These are phyloP conservation scores for Lasius fuliginosus DNA, from an alignment of 2,888 invertebrate species.

Conservation along the genomic window DNA sequence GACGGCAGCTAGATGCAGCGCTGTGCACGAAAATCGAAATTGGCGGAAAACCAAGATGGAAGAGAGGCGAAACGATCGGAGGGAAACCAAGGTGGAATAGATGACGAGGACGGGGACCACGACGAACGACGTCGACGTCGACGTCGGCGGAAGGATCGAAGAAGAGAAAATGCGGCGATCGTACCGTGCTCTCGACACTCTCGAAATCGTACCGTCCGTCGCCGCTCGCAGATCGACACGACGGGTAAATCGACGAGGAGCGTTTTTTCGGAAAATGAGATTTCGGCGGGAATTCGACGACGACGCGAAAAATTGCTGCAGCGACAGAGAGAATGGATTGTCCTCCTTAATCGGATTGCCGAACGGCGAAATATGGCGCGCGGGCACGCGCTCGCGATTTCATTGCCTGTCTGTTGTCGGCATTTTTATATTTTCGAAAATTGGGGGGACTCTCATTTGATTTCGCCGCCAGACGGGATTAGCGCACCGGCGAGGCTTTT, in stretches of 20 bases:
- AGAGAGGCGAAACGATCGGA: constrained; percentile 44
- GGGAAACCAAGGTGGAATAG: constrained; percentile 49
- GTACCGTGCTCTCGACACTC: constrained; percentile 46
- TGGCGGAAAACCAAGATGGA: constrained; percentile 53
- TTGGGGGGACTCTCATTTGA: constrained; percentile 49
- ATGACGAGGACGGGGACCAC: constrained; percentile 47
- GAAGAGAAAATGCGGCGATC: constrained; percentile 54
- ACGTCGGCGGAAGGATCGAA: constrained; percentile 28
- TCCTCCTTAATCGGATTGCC: constrained; percentile 58
- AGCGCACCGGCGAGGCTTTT: constrained; percentile 38
- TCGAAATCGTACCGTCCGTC: constrained; percentile 53
- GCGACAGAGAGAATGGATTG: constrained; percentile 54
- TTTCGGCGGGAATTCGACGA: constrained; percentile 55
- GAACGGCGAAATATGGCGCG: constrained; percentile 54
- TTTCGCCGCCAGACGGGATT: constrained; percentile 49
- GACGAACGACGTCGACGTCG: constrained; percentile 1
- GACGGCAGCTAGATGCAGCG: constrained; percentile 31
- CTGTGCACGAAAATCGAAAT: constrained; percentile 45
- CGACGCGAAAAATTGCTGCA: constrained; percentile 59
- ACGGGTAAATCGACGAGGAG: constrained; percentile 60
- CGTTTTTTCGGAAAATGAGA: constrained; percentile 51
- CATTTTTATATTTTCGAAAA: constrained; percentile 57
- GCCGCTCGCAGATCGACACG: constrained; percentile 44
- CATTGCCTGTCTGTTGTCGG: constrained; percentile 38
- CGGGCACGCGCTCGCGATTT: constrained; percentile 36